phyloP scores from a whole-genome alignment of 2,888 invertebrate species.

The Ornithoptera priamus region DNA sequence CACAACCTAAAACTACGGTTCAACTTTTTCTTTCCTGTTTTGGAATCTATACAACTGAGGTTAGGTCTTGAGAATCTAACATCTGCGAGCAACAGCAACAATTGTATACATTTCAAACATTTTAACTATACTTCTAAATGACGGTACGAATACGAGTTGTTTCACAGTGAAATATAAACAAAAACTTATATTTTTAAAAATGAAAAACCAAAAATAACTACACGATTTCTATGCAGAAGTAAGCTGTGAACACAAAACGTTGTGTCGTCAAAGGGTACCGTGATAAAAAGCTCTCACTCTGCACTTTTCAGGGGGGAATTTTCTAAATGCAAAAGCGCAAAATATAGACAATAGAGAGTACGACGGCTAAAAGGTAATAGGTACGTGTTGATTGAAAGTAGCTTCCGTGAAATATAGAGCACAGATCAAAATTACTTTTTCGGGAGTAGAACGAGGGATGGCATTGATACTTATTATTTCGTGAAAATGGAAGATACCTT shows the following conservation, averaged over 20 bases:
- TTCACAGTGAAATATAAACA: neutral
- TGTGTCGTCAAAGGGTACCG: constrained; percentile 19
- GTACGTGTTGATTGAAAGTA: constrained; percentile 21
- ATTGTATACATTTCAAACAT: neutral
- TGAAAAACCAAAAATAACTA: constrained; percentile 15
- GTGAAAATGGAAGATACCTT: neutral
- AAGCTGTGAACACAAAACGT: constrained; percentile 12
- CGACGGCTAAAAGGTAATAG: constrained; percentile 13
- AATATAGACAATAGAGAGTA: constrained; percentile 13
- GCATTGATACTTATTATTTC: neutral
- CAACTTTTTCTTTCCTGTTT: no score
- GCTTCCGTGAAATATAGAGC: constrained; percentile 2
- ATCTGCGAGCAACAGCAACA: no score
- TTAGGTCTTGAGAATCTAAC: no score
- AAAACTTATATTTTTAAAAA: neutral
- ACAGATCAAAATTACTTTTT: constrained; percentile 1
- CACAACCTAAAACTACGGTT: no score
- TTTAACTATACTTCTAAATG: neutral
- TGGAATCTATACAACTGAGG: no score
- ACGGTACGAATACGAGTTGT: neutral
- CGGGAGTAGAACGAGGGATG: neutral
- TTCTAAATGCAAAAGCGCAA: constrained; percentile 17
- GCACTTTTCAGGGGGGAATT: constrained; percentile 13
- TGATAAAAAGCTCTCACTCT: constrained; percentile 19
- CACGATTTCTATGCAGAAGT: constrained; percentile 11